Evolutionary conservation across 2,888 invertebrate genomes (phyloP).

Genomic region (Polylopha cassiicola): DNA sequence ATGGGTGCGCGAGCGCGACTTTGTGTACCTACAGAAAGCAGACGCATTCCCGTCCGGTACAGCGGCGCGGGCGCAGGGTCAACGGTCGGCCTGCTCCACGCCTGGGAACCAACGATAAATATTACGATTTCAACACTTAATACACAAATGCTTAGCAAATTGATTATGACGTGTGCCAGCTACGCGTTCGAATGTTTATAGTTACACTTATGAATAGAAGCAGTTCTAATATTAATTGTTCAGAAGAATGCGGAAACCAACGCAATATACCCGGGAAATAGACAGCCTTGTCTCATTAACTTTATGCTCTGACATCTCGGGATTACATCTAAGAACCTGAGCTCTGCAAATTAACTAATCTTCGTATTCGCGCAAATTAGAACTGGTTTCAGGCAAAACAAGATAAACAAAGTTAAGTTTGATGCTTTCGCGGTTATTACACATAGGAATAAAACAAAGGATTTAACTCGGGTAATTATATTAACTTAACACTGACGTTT

Average conservation of each 20-base stretch:
- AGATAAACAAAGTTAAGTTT: too few species aligned
- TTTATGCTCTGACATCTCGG: constrained; percentile 8
- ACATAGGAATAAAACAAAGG: too few species aligned
- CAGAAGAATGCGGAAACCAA: too few species aligned
- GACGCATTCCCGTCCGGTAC: constrained; percentile 41
- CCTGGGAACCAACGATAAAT: constrained; percentile 73
- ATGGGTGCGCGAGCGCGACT: constrained; percentile 44
- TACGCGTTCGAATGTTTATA: constrained; percentile 42
- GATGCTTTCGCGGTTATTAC: too few species aligned
- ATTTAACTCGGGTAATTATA: too few species aligned
- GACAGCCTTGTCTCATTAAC: constrained; percentile 5
- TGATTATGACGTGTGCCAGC: constrained; percentile 58
- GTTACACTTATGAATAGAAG: constrained; percentile 5
- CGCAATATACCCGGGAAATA: too few species aligned
- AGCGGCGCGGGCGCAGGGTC: constrained; percentile 59
- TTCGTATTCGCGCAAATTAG: too few species aligned
- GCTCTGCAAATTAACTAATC: constrained; percentile 16
- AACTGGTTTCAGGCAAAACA: too few species aligned
- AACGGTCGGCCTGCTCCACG: constrained; percentile 67
- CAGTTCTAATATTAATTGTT: constrained; percentile 7
- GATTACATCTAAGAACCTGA: too few species aligned
- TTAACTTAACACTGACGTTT: too few species aligned
- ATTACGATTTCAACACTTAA: constrained; percentile 76
- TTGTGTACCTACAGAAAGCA: constrained; percentile 46
- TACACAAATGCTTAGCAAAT: constrained; percentile 74